Conservation (phyloP, 92 coral and sea anemone genomes). For the Zoanthus gigantus region DNA sequence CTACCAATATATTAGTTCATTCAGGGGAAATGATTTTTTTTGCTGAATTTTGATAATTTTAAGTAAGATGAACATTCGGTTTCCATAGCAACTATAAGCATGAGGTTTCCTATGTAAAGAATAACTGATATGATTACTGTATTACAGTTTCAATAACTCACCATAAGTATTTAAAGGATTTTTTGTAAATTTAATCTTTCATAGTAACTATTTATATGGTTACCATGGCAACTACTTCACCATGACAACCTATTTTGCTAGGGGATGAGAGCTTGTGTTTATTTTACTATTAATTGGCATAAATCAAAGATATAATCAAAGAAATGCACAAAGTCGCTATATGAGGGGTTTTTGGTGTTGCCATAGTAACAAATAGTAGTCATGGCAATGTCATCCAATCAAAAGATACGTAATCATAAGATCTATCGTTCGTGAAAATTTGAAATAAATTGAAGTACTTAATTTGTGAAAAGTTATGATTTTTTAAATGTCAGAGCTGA, state of each 20-base stretch:
- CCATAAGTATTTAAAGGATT: slow-evolving; percentile 8
- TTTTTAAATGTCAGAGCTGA: slow-evolving; percentile 29
- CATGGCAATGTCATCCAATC: slow-evolving; percentile 20
- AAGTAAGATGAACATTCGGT: slow-evolving; percentile 10
- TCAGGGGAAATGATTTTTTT: not conserved
- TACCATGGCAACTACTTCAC: slow-evolving; percentile 26
- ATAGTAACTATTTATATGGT: slow-evolving; percentile 15
- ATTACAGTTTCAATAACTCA: slow-evolving; percentile 24
- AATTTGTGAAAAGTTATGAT: slow-evolving; percentile 29
- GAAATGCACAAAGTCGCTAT: not conserved
- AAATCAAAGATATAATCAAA: not conserved
- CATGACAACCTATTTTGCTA: slow-evolving; percentile 24
- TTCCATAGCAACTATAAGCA: slow-evolving; percentile 39
- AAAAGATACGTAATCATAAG: slow-evolving; percentile 11
- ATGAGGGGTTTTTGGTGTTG: not conserved
- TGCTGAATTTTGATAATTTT: slow-evolving; percentile 15
- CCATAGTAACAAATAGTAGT: slow-evolving; percentile 29
- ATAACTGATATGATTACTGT: not conserved
- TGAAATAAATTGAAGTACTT: slow-evolving; percentile 18
- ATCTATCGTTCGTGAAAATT: slow-evolving; percentile 17
- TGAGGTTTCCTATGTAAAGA: slow-evolving; percentile 12
- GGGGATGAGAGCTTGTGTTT: slow-evolving; percentile 20
- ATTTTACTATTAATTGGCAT: slow-evolving; percentile 1
- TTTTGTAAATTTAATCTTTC: slow-evolving; percentile 20
- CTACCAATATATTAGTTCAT: slow-evolving; percentile 5